Evolutionary conservation across 2,113 vertebrate genomes (phyloP), one percentile per base, ranked within the genome.

Genomic region (Pipra filicauda): DNA sequence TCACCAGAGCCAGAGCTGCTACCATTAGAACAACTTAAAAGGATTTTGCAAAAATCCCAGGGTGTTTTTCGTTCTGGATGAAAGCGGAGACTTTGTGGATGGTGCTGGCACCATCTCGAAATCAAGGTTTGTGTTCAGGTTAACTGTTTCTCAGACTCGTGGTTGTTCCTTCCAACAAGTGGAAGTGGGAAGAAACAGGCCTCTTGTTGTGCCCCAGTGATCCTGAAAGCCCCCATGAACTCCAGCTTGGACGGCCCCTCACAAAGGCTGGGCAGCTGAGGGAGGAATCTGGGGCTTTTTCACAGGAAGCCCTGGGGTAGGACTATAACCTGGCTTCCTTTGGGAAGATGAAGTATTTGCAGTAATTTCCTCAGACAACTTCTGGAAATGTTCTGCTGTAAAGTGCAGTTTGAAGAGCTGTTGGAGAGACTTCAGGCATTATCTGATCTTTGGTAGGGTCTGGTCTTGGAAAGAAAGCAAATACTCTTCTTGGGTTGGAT

Each of bases 11-110:
- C 92, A 62, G 95, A 95, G 92, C 80, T 82, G 70, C 80, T 89
- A 77, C 93, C 76, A 84, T 97, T 96, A 97, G 91, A 95, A 91
- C 84, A 95, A 92, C 77, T 96, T 95, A 89, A 96, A 96, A 93
- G 89, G 95, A 95, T 96, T 95, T 89, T 78, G n/a, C 66, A 66
- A 92, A 95, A 96, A 91, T 94, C 91, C 94, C 89, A 89, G 87
- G 77, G 62, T 94, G 76, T 86, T 92, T 85, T 91, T 91, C 5
- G 2, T 95, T 96, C 89, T 95, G 94, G 89, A 82, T 96, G 74
- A 96, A 96, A 93, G 94, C 30, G 0, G 64, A 2, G 22, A 88
- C 66, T 94, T 72, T 69, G 69, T 69, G 86, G 79, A 95, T 74
- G 73, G 79, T 3, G 18, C 85, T 75, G 78, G 92, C 70, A 49